phyloP scores from a whole-genome alignment of 1,140 invertebrate genomes.

The Diachasmimorpha longicaudata region DNA sequence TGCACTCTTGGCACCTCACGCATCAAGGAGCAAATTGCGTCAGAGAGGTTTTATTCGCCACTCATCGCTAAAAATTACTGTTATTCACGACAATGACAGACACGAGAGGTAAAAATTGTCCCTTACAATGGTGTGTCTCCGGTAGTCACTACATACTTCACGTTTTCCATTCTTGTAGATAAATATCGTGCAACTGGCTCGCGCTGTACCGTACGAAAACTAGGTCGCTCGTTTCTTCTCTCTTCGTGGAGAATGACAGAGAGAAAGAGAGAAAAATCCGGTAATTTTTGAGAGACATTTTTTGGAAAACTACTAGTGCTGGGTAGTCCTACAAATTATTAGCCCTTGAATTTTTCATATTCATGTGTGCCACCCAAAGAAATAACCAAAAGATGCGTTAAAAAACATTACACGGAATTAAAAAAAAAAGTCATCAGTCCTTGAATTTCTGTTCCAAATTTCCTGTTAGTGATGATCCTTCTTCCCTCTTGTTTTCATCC shows the following conservation, averaged over 20 bases:
- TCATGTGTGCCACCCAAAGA: too few species aligned
- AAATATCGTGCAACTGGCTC: not conserved
- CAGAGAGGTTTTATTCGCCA: slow-evolving; percentile 23
- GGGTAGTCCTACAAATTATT: too few species aligned
- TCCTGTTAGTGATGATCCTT: not conserved
- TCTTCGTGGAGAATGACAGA: too few species aligned
- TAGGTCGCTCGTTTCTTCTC: not conserved
- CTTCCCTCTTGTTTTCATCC: not conserved
- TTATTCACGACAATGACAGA: not conserved
- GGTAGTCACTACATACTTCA: not conserved
- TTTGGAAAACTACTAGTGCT: too few species aligned
- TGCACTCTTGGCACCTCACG: not conserved
- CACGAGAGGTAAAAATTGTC: not conserved
- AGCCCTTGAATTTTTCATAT: too few species aligned
- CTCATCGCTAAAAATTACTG: slow-evolving; percentile 26
- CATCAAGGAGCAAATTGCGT: slow-evolving; percentile 19
- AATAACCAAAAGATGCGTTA: too few species aligned
- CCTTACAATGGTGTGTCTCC: not conserved
- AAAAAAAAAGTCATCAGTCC: too few species aligned
- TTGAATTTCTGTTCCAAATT: too few species aligned
- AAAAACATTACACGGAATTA: too few species aligned
- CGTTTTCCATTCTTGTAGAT: not conserved
- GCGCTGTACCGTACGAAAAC: not conserved
- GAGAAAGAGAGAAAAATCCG: too few species aligned
- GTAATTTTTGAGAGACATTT: too few species aligned